A percentile compares a stretch with the other conserved stretches of the same genome.
phyloP scores from a whole-genome alignment of 2,888 invertebrate species.

The Tenthredo livida region DNA sequence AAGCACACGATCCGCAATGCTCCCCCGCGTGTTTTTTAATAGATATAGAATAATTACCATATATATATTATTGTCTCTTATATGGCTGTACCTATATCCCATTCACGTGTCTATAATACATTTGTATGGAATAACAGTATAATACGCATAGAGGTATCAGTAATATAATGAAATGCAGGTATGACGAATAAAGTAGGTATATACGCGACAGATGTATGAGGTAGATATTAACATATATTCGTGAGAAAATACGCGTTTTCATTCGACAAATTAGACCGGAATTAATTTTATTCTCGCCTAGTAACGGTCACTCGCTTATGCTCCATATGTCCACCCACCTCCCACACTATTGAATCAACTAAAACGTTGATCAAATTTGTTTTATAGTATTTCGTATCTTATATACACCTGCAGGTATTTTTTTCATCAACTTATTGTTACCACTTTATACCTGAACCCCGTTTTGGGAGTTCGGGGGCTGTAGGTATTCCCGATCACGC shows the following conservation, averaged over 20 bases:
- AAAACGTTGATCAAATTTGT: background rate
- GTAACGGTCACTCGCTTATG: constrained; percentile 1
- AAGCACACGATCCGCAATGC: background rate
- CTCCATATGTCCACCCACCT: background rate
- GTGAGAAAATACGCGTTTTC: constrained; percentile 30
- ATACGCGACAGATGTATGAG: constrained; percentile 16
- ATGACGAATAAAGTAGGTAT: background rate
- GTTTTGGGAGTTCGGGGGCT: background rate
- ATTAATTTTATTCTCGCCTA: constrained; percentile 8
- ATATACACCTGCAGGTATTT: background rate
- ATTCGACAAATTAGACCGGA: constrained; percentile 23
- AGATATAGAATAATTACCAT: constrained; percentile 17
- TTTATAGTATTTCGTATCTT: background rate
- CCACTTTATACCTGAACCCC: background rate
- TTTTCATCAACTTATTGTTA: background rate
- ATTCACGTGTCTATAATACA: constrained; percentile 17
- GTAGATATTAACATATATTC: constrained; percentile 35
- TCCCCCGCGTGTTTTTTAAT: constrained; percentile 15
- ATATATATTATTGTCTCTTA: too few species aligned
- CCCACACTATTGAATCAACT: background rate
- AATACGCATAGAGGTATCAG: background rate
- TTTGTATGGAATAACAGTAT: background rate
- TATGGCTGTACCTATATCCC: constrained; percentile 7
- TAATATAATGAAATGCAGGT: constrained; percentile 14
- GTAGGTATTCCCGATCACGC: too few species aligned